Evolutionary conservation across 2,888 invertebrate genomes (phyloP).

Genomic region (Pterobdella sp.): DNA sequence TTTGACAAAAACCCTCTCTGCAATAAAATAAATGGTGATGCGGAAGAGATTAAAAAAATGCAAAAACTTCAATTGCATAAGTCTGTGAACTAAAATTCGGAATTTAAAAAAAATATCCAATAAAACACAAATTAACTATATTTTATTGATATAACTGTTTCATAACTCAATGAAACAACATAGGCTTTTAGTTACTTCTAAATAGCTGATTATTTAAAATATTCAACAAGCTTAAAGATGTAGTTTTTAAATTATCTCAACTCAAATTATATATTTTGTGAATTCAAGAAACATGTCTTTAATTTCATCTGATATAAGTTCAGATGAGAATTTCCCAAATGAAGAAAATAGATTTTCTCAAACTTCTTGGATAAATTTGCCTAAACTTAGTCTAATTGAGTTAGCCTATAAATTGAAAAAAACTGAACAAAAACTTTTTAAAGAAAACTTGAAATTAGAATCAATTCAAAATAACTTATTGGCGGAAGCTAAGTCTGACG

Average conservation of each 20-base stretch:
- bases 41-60: too few species aligned
- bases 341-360: background rate
- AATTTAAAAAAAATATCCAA: too few species aligned
- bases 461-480: background rate
- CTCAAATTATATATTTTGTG: background rate
- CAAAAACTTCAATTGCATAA: too few species aligned
- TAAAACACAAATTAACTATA: too few species aligned
- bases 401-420: constrained; percentile 31
- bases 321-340: background rate
- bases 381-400: constrained; percentile 31
- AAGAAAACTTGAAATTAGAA: background rate
- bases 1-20: too few species aligned
- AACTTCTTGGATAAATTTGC: constrained; percentile 20
- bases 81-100: too few species aligned
- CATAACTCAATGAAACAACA: too few species aligned
- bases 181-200: background rate
- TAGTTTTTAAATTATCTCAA: background rate
- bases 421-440: constrained; percentile 27
- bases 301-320: background rate
- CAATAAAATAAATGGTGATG: too few species aligned
- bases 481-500: background rate
- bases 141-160: too few species aligned
- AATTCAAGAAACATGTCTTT: background rate
- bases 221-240: background rate
- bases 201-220: background rate